These are phyloP conservation scores for Anthopleura sola DNA, from an alignment of 64 coral and sea anemone genomes.

Conservation along the genomic window DNA sequence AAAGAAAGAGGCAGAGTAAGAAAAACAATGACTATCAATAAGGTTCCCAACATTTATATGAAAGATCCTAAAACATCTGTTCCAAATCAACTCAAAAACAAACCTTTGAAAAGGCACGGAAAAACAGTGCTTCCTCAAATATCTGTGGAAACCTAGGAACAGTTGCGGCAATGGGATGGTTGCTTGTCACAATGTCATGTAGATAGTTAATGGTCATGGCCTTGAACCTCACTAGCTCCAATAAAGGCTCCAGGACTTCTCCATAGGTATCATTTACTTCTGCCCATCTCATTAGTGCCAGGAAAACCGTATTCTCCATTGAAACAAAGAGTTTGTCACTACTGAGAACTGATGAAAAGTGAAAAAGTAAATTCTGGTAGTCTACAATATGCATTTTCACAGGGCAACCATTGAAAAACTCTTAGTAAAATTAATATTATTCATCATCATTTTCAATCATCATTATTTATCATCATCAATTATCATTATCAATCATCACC, in stretches of 20 bases:
- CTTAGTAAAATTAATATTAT: too few relatives aligned
- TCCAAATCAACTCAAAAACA: neutral
- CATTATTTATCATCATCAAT: too few relatives aligned
- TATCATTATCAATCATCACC: too few relatives aligned
- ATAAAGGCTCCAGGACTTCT: conserved; percentile 54
- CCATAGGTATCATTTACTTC: conserved; percentile 79
- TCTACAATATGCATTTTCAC: neutral
- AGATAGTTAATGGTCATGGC: conserved; percentile 85
- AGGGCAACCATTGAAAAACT: too few relatives aligned
- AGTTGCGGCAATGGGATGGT: conserved; percentile 76
- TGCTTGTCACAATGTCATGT: conserved; percentile 79
- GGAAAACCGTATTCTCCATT: conserved; percentile 83
- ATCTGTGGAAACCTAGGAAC: conserved; percentile 56
- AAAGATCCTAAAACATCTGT: too few relatives aligned
- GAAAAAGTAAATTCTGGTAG: neutral
- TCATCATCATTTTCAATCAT: too few relatives aligned
- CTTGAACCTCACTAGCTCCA: conserved; percentile 70
- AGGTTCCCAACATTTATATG: too few relatives aligned
- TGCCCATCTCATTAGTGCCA: conserved; percentile 81
- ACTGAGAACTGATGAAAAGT: conserved; percentile 46
- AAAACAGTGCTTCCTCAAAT: conserved; percentile 89
- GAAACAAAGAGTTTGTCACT: conserved; percentile 78
- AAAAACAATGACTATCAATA: too few relatives aligned
- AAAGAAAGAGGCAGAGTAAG: too few relatives aligned
- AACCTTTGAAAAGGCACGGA: conserved; percentile 85